Percentiles rank a stretch among this genome's conserved stretches.
Evolutionary conservation across 2,888 invertebrate species (phyloP).

Genomic region (Leptinotarsa rubiginosa): DNA sequence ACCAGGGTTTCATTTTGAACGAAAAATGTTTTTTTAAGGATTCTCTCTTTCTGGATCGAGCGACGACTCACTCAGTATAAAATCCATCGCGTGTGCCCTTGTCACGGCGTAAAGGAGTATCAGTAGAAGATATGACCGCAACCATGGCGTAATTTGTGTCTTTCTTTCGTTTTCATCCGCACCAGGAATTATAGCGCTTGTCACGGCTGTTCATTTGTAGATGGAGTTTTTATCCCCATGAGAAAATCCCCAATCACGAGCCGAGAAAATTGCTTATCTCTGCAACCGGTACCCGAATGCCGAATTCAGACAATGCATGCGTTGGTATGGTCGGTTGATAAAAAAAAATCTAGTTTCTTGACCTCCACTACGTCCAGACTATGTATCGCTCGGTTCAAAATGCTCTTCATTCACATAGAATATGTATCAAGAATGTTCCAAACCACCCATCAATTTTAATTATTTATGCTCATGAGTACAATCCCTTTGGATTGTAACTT

Average conservation of each 20-base stretch:
- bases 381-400: too few species aligned
- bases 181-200: constrained; percentile 76
- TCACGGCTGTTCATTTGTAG: constrained; percentile 79
- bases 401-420: too few species aligned
- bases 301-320: constrained; percentile 42
- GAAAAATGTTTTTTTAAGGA: too few species aligned
- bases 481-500: too few species aligned
- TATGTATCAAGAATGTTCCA: too few species aligned
- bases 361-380: neutral
- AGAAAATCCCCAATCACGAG: constrained; percentile 77
- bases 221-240: constrained; percentile 77
- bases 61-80: neutral
- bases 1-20: neutral
- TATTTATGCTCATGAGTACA: too few species aligned
- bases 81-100: constrained; percentile 11
- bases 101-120: constrained; percentile 26
- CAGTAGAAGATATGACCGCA: constrained; percentile 52
- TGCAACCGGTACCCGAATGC: constrained; percentile 60
- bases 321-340: neutral
- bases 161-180: constrained; percentile 65
- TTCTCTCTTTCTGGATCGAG: neutral
- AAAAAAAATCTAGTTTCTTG: neutral
- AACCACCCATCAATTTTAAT: too few species aligned
- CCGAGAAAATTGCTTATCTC: constrained; percentile 76
- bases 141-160: constrained; percentile 59